phyloP scores from a whole-genome alignment of 2,113 vertebrate genomes.

The Lagopus muta region DNA sequence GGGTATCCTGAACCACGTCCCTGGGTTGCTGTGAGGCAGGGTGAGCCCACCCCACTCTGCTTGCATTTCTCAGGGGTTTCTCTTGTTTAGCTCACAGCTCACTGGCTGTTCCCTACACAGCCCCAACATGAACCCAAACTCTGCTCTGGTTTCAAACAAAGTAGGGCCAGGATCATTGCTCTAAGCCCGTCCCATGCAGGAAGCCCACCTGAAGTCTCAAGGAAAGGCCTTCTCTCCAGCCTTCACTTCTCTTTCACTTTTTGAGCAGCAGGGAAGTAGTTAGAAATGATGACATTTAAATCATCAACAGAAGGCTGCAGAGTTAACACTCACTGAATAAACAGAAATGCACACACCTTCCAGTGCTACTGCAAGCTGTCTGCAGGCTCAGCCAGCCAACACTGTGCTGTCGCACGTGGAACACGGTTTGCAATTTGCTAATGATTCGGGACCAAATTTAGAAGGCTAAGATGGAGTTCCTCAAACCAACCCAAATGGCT shows the following conservation, averaged over 20 bases:
- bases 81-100: background rate
- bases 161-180: background rate
- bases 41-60: background rate
- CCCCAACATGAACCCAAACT: background rate
- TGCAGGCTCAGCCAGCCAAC: background rate
- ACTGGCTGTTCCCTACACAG: background rate
- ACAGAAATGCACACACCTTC: conserved; percentile 49
- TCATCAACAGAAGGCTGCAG: conserved; percentile 49
- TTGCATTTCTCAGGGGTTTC: background rate
- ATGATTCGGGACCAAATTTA: background rate
- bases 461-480: background rate
- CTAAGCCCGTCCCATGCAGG: background rate
- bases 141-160: background rate
- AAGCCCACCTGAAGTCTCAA: background rate
- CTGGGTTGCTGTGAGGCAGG: background rate
- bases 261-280: conserved; percentile 22
- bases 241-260: background rate
- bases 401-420: background rate
- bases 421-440: background rate
- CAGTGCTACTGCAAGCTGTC: conserved; percentile 47
- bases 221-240: background rate
- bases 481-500: background rate
- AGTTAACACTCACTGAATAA: conserved; percentile 25
- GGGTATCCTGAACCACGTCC: background rate
- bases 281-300: background rate